These are phyloP conservation scores for Nowickia ferox DNA, from an alignment of 2,888 invertebrate species.

Conservation along the genomic window DNA sequence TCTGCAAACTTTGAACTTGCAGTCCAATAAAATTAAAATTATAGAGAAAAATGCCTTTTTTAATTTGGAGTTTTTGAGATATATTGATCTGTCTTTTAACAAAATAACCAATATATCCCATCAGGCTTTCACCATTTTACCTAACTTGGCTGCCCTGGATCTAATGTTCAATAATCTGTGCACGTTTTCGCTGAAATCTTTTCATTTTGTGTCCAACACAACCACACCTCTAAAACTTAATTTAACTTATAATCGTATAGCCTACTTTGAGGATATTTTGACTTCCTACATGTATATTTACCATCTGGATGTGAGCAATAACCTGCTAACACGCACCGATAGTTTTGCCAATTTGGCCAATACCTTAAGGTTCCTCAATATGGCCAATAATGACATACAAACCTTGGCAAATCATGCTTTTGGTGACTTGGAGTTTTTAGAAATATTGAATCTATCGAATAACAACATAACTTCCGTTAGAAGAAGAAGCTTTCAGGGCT, in stretches of 20 bases:
- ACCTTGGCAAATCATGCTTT: slow-evolving; percentile 90
- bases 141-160: slow-evolving; percentile 90
- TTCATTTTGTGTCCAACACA: slow-evolving; percentile 87
- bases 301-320: slow-evolving; percentile 88
- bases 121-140: slow-evolving; percentile 89
- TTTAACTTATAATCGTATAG: slow-evolving; percentile 87
- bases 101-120: slow-evolving; percentile 89
- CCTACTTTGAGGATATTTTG: slow-evolving; percentile 80
- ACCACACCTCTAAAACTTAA: slow-evolving; percentile 89
- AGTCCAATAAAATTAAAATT: slow-evolving; percentile 89
- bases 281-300: slow-evolving; percentile 85
- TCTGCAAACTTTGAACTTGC: slow-evolving; percentile 90
- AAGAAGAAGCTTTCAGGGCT: slow-evolving; percentile 90
- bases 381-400: slow-evolving; percentile 90
- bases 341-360: slow-evolving; percentile 87
- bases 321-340: slow-evolving; percentile 87
- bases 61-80: slow-evolving; percentile 90
- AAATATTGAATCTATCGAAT: slow-evolving; percentile 89
- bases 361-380: slow-evolving; percentile 87
- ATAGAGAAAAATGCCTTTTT: slow-evolving; percentile 89
- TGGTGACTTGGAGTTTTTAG: slow-evolving; percentile 87
- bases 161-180: slow-evolving; percentile 91
- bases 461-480: slow-evolving; percentile 90
- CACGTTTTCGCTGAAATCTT: slow-evolving; percentile 87
- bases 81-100: slow-evolving; percentile 93